Percentiles rank a stretch among this genome's conserved stretches.
These are phyloP conservation scores for Pheosia gnoma DNA, from an alignment of 2,888 invertebrate genomes.

Conservation along the genomic window DNA sequence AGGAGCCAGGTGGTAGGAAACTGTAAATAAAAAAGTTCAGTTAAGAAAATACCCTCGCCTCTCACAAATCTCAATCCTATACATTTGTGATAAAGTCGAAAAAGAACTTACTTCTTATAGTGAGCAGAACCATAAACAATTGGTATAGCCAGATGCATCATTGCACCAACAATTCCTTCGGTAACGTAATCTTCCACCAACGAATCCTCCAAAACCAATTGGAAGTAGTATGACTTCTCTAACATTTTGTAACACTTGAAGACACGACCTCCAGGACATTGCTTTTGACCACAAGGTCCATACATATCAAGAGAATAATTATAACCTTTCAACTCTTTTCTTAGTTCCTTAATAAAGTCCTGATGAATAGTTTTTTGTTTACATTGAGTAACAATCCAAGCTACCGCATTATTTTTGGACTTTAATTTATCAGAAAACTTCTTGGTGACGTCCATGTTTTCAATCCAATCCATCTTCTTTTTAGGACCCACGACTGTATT, in stretches of 20 bases:
- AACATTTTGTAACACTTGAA: conserved; percentile 59
- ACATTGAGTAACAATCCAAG: conserved; percentile 65
- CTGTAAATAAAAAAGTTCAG: conserved; percentile 42
- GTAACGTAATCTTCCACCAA: conserved; percentile 63
- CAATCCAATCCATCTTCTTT: conserved; percentile 51
- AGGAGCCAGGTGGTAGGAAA: conserved; percentile 70
- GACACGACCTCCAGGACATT: conserved; percentile 52
- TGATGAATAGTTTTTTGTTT: conserved; percentile 54
- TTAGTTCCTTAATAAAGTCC: conserved; percentile 56
- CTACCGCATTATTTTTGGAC: conserved; percentile 61
- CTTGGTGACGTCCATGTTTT: conserved; percentile 47
- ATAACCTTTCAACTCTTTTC: conserved; percentile 56
- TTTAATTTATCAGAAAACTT: conserved; percentile 37
- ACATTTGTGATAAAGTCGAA: too few species aligned
- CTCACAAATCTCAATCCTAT: too few species aligned
- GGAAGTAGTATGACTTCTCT: conserved; percentile 65
- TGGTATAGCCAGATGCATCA: conserved; percentile 61
- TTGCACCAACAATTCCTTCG: conserved; percentile 56
- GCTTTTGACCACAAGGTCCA: conserved; percentile 61
- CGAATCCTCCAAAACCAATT: conserved; percentile 66
- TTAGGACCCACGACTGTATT: conserved; percentile 60
- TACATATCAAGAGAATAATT: conserved; percentile 63
- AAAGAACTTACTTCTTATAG: conserved; percentile 57
- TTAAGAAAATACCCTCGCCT: neutral
- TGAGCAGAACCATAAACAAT: conserved; percentile 61